Conservation (phyloP, 2,113 vertebrate genomes). For the Columba livia region DNA sequence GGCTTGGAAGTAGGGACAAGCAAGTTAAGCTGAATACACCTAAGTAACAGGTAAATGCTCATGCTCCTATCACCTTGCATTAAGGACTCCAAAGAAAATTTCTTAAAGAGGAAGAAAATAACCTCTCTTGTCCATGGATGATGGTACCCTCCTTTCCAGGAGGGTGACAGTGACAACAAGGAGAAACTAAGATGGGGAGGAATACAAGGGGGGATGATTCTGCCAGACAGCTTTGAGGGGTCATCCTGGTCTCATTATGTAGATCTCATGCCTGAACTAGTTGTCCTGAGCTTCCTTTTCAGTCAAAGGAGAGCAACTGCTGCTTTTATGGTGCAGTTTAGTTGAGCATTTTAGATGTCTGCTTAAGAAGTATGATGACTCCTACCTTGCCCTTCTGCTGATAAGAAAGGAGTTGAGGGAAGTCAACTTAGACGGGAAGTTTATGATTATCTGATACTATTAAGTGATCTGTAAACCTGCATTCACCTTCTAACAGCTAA, state of each 20-base stretch:
- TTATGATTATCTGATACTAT: background rate
- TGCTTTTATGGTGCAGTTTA: background rate
- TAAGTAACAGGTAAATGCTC: background rate
- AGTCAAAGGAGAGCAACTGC: background rate
- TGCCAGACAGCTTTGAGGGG: background rate
- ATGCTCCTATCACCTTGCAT: background rate
- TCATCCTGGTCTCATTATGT: background rate
- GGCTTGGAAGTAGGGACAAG: background rate
- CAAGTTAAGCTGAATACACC: background rate
- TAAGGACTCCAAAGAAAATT: background rate
- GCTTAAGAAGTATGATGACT: background rate
- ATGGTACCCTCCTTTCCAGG: background rate
- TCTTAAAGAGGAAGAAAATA: background rate
- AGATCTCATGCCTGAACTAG: background rate
- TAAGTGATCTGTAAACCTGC: background rate
- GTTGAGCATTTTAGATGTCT: background rate
- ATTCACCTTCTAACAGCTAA: background rate
- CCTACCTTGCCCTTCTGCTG: background rate
- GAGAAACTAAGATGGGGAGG: background rate
- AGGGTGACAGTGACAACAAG: background rate
- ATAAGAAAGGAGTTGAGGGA: background rate
- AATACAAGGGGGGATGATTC: background rate
- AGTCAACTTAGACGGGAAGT: background rate
- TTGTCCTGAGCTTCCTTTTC: background rate
- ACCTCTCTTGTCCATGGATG: background rate